Conservation (phyloP, 2,888 invertebrate species). For the Labia minor region DNA sequence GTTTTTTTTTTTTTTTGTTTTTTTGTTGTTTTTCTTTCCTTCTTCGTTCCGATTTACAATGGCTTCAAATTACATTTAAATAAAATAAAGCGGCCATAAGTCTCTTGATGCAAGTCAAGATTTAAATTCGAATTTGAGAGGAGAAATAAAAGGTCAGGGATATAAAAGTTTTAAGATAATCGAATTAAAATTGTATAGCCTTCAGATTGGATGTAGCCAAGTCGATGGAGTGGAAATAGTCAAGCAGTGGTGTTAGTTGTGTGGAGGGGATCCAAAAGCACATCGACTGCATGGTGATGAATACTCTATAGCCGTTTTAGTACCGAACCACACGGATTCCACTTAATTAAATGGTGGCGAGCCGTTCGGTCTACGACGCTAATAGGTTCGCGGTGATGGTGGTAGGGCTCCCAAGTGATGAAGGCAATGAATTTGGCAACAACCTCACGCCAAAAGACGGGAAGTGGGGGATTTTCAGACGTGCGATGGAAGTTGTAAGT, state of each 20-base stretch:
- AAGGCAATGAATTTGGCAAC: constrained; percentile 5
- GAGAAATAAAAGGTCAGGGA: constrained; percentile 1
- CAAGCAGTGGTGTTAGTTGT: background rate
- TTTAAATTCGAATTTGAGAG: background rate
- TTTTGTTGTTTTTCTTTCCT: too few relatives aligned
- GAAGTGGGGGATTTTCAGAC: too few relatives aligned
- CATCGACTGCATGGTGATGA: constrained; percentile 1
- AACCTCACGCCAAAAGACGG: background rate
- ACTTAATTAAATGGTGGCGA: constrained; percentile 13
- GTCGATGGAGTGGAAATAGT: background rate
- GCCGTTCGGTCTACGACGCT: constrained; percentile 1
- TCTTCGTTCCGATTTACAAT: too few relatives aligned
- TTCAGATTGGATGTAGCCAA: background rate
- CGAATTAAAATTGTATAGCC: constrained; percentile 3
- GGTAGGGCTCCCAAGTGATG: background rate
- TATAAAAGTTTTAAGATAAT: constrained; percentile 7
- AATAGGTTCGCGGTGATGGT: constrained; percentile 13
- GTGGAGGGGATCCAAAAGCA: background rate
- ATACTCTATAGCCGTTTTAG: constrained; percentile 7
- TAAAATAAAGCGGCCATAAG: too few relatives aligned
- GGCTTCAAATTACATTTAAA: too few relatives aligned
- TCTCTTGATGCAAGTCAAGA: background rate
- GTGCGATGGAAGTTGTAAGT: background rate
- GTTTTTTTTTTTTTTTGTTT: too few relatives aligned
- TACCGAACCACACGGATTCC: constrained; percentile 8